Evolutionary conservation across 2,888 invertebrate species (phyloP), one percentile per base, ranked within the genome.

Genomic region (Heliconius ismenius): DNA sequence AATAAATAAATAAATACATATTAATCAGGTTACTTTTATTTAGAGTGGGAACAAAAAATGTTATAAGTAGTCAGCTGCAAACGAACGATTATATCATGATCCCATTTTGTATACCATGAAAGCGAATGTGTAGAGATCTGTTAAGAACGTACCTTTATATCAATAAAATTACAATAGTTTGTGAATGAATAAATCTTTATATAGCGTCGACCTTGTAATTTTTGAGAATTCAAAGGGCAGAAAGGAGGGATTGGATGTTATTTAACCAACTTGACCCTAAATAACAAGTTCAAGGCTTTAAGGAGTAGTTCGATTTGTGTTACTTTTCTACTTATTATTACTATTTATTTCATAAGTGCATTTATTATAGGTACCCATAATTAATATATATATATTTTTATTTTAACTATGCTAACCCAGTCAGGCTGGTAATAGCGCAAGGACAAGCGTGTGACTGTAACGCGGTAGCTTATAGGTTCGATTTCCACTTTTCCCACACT

Each of bases 261-360:
- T 89, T 87, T 88, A 87, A 90, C 88, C 86, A 85, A 86, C 82
- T 83, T 90, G 91, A 92, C 90, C 92, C 87, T 83, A 83, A 79
- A 80, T 79, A 70, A 80, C 88, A 91, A 92, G 93, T 93, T 93
- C 93, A 93, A 91, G 93, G 93, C 76, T 85, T 88, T 90, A 92
- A 90, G 86, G 83, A 81, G 80, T 80, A 80, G 87, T 90, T 87
- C 79, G 82, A 81, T 79, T 81, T 76, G 75, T 74, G n/a, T 10
- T 15, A 67, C 62, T 43, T 26, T 6, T 63, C 1, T 39, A 72
- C 18, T 36, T 36, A 6, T 24, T 26, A 32, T 26, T 26, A n/a
- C n/a, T n/a, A n/a, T n/a, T n/a, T n/a, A n/a, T n/a, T n/a, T n/a
- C n/a, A n/a, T n/a, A n/a, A n/a, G n/a, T n/a, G n/a, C n/a, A n/a